Base-by-base conservation (phyloP, 2,113 vertebrate species). In the Bos taurus region DNA sequence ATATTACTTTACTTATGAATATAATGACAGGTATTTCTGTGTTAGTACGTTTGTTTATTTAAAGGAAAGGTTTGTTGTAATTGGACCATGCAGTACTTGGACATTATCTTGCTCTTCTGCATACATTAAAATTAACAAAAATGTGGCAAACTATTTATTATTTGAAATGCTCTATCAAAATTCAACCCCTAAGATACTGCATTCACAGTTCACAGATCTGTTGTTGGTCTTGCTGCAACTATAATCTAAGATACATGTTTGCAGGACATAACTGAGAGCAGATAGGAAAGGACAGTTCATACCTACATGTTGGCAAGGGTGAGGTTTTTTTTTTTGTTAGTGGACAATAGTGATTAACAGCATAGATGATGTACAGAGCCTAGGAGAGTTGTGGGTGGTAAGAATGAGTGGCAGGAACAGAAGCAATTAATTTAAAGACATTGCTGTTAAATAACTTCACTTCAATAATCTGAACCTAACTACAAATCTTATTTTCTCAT, bases 61-160 rank as follows among this genome's bases (percentile, higher is more conserved):
- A 81, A 67, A 64, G 60, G 54, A 26, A 52, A 43, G 21, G 3
- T 52, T 89, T 7, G 36, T 28, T 89, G 15, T 90, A 43, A 90
- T 46, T 84, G 57, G 33, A 89, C 25, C 15, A 7, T 62, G 43
- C 19, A 93, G 30, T 46, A 40, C 15, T 86, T 36, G 50, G 90
- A 74, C 52, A 54, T 67, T 43, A 83, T 82, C 90, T 94, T 91
- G 83, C 36, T 83, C 30, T 28, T 78, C 60, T 77, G 6, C 50
- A 12, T 77, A 54, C n/a, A 54, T 83, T 92, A 59, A 33, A 33
- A 80, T 86, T 77, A 94, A 48, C 59, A 91, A 60, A 94, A 56
- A 48, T 36, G 7, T 87, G 67, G 14, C 33, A 74, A 82, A 25
- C 2, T 17, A 43, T 78, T n/a, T 71, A 30, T 93, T 84, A 77